phyloP scores from a whole-genome alignment of 2,113 vertebrate genomes.

The Entosphenus tridentatus region DNA sequence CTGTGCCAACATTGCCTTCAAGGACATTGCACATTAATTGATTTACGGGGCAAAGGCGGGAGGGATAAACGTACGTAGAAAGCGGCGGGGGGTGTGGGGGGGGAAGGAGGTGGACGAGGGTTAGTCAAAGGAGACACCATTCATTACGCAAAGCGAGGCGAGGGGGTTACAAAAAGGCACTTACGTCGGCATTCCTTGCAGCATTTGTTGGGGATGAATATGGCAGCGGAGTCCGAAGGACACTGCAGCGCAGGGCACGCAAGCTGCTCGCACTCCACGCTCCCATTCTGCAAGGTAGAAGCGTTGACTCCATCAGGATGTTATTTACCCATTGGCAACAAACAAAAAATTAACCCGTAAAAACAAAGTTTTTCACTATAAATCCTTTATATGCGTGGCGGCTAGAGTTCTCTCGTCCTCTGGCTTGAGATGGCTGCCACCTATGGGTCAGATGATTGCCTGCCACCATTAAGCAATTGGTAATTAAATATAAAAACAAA shows the following conservation, averaged over 20 bases:
- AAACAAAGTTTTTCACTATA: too few species aligned
- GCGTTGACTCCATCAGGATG: too few species aligned
- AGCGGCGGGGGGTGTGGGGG: not conserved
- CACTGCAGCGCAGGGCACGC: slow-evolving; percentile 53
- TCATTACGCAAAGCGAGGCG: not conserved
- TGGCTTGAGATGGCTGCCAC: too few species aligned
- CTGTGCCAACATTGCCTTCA: too few species aligned
- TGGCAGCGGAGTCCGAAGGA: slow-evolving; percentile 42
- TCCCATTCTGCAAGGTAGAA: slow-evolving; percentile 30
- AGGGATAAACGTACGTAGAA: not conserved
- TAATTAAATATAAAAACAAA: too few species aligned
- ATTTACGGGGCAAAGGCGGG: not conserved
- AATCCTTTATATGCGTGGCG: too few species aligned
- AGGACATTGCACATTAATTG: too few species aligned
- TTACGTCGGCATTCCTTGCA: slow-evolving; percentile 72
- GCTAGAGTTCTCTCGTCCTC: too few species aligned
- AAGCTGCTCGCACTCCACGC: slow-evolving; percentile 57
- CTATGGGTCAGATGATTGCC: too few species aligned
- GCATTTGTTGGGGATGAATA: slow-evolving; percentile 45
- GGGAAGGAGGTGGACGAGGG: not conserved
- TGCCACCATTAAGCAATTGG: too few species aligned
- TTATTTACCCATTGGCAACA: too few species aligned
- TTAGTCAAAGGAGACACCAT: not conserved
- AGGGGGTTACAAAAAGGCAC: slow-evolving; percentile 17
- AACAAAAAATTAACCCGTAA: too few species aligned